Base-by-base conservation (phyloP, 1,140 invertebrate species). In the Phocides pigmalion region DNA sequence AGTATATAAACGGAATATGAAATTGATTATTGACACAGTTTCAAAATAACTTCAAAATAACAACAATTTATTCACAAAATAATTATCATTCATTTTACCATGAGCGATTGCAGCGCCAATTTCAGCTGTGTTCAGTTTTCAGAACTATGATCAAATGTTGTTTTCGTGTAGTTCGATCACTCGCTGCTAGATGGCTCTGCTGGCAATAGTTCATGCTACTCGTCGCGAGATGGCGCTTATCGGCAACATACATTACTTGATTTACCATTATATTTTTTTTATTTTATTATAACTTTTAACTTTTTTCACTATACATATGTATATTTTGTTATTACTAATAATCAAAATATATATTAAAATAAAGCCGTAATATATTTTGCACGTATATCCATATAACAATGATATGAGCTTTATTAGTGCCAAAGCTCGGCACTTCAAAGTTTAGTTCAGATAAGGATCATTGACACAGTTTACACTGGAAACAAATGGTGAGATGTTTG, bases 381-480 rank as follows among this genome's bases (percentile, higher is more conserved):
- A 44, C 8, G 17, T 17, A 17, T 8, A 44, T 19, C 8, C 17
- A 1, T 11, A 17, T 2, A 11, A 0, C 3, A 3, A n/a, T 11
- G 16, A n/a, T 11, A 50, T 50, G 22, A 50, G 22, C 12, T 28
- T 50, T 16, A 11, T 50, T 50, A 28, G 47, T 50, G 15, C 12
- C 15, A 8, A 49, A 49, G 6, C 5, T 47, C n/a, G 5, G 20
- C 22, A 3, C n/a, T 49, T 28, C 25, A 50, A 32, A 50, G 25
- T 11, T 50, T 49, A 47, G 19, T 50, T 16, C 22, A 50, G 47
- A 28, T 50, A 50, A 50, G 47, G 47, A 50, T 50, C 47, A 28
- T 50, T 50, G 47, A 50, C 47, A 50, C 47, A 50, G 14, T 50
- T 49, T 50, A 22, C 47, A 6, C 12, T 9, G 14, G 47, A 32